phyloP scores from a whole-genome alignment of 2,113 vertebrate species.

The Pterocles orientalis region DNA sequence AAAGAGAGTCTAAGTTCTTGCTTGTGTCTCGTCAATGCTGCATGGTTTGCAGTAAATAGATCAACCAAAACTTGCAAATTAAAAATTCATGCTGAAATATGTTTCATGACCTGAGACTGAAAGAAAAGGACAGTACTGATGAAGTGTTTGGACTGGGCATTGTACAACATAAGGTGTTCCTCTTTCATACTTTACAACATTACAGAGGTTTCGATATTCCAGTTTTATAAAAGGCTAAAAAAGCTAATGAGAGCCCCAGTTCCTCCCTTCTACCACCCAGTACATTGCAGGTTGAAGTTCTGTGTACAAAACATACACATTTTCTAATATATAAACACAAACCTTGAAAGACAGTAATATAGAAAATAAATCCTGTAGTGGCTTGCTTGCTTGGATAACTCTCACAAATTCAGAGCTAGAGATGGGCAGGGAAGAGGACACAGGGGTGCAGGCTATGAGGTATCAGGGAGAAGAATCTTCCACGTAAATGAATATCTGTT shows the following conservation, averaged over 20 bases:
- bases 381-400: background rate
- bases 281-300: background rate
- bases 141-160: background rate
- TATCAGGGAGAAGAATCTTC: background rate
- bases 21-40: background rate
- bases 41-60: background rate
- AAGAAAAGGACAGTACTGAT: background rate
- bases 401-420: background rate
- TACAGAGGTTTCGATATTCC: background rate
- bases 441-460: background rate
- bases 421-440: background rate
- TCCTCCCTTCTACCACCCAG: background rate
- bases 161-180: background rate
- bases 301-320: background rate
- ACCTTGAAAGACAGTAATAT: background rate
- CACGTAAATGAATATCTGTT: background rate
- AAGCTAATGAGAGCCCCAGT: accelerated
- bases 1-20: background rate
- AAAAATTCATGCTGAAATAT: background rate
- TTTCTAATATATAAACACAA: background rate
- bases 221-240: background rate
- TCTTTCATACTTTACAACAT: background rate
- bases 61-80: background rate
- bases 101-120: background rate
- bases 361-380: background rate